These are phyloP conservation scores for Sebastes miniatus DNA, from an alignment of 2,797 vertebrate species.

Conservation along the genomic window DNA sequence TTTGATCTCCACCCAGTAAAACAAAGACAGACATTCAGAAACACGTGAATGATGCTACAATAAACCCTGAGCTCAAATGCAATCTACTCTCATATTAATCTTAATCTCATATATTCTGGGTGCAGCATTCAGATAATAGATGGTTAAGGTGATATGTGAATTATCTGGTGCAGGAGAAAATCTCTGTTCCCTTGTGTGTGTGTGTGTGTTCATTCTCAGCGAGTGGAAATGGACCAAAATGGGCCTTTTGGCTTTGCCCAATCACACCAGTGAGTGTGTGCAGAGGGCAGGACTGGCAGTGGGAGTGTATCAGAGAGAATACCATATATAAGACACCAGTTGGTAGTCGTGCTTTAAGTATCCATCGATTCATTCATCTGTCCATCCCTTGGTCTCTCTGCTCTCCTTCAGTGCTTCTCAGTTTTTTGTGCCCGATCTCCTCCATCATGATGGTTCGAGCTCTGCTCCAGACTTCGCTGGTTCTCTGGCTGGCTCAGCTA, in stretches of 20 bases:
- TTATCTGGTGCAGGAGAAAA: background rate
- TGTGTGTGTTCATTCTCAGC: background rate
- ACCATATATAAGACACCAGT: slow-evolving; percentile 69
- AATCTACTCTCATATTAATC: background rate
- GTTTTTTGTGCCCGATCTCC: slow-evolving; percentile 3
- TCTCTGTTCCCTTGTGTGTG: background rate
- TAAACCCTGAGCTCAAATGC: background rate
- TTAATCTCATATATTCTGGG: background rate
- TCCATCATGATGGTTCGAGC: slow-evolving; percentile 76
- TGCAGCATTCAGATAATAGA: background rate
- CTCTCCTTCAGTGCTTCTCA: slow-evolving; percentile 21
- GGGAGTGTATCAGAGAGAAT: slow-evolving; percentile 55
- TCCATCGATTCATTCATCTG: slow-evolving; percentile 3
- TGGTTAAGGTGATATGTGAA: background rate
- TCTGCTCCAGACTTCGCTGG: slow-evolving; percentile 79
- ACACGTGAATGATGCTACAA: background rate
- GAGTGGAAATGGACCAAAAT: slow-evolving; percentile 26
- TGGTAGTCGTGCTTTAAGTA: slow-evolving; percentile 1
- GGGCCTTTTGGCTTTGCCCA: slow-evolving; percentile 5
- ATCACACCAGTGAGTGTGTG: slow-evolving; percentile 24
- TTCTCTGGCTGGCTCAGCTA: slow-evolving; percentile 79
- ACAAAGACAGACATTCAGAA: background rate
- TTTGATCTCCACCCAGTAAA: background rate
- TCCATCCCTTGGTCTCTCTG: slow-evolving; percentile 18
- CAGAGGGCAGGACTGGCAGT: slow-evolving; percentile 63